Evolutionary conservation across 1,140 invertebrate genomes (phyloP).

Genomic region (Mycetomoellerius zeteki): DNA sequence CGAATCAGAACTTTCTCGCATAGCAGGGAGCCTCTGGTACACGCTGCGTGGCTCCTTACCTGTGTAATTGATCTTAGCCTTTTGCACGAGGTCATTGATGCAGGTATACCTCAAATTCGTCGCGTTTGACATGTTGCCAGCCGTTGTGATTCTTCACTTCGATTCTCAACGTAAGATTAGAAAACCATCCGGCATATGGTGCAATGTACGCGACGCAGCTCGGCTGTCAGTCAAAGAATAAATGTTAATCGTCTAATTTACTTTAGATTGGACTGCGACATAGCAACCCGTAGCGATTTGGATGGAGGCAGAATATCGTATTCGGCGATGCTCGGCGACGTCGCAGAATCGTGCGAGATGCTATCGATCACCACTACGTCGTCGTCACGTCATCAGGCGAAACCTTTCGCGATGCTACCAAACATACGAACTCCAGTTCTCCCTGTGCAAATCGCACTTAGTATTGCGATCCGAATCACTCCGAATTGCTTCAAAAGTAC

Average conservation of each 20-base stretch:
- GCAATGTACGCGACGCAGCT: background rate
- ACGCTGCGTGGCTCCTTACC: constrained; percentile 73
- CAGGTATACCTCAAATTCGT: background rate
- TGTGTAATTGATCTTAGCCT: constrained; percentile 60
- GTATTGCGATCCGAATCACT: too few relatives aligned
- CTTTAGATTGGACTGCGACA: constrained; percentile 15
- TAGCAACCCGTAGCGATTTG: background rate
- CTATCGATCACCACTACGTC: background rate
- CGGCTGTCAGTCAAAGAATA: background rate
- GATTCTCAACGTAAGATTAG: background rate
- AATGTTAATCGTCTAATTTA: constrained; percentile 42
- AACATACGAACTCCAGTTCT: background rate
- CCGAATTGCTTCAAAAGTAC: too few relatives aligned
- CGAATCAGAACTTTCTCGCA: constrained; percentile 88
- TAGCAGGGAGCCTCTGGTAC: constrained; percentile 87
- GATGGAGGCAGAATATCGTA: background rate
- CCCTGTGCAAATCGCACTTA: background rate
- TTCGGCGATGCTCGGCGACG: background rate
- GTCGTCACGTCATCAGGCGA: background rate
- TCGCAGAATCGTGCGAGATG: background rate
- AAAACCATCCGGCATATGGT: background rate
- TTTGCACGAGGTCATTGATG: constrained; percentile 60
- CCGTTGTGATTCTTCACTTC: background rate
- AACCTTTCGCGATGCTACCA: background rate
- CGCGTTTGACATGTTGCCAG: constrained; percentile 45